These are phyloP conservation scores for Microcebus lehilahytsara DNA, from an alignment of 2,113 vertebrate genomes.

Conservation along the genomic window DNA sequence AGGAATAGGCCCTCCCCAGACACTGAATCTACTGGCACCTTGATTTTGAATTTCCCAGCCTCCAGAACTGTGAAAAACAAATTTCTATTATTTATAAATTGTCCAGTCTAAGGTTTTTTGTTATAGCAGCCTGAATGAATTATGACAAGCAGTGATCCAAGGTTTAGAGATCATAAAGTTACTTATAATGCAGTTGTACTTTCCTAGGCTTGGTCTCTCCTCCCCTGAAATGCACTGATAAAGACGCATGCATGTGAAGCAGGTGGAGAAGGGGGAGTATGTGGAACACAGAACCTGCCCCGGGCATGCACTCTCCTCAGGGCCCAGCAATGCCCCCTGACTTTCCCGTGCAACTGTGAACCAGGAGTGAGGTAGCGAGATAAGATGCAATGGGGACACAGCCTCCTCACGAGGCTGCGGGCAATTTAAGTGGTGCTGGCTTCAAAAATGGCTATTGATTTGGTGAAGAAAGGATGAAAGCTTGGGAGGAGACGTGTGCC, in stretches of 20 bases:
- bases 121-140: background rate
- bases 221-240: background rate
- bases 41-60: background rate
- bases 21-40: background rate
- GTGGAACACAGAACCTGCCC: background rate
- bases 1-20: background rate
- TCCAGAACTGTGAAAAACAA: background rate
- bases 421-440: background rate
- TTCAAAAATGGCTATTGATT: background rate
- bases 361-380: background rate
- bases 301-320: background rate
- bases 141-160: background rate
- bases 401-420: background rate
- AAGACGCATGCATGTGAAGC: background rate
- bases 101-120: background rate
- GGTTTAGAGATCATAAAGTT: background rate
- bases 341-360: background rate
- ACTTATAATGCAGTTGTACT: background rate
- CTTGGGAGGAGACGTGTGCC: background rate
- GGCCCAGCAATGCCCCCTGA: background rate
- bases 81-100: background rate
- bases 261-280: background rate
- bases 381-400: background rate
- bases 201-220: background rate
- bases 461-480: background rate